Percentiles rank a stretch among this genome's conserved stretches.
phyloP scores from a whole-genome alignment of 2,888 invertebrate genomes.

The Acanthoscelides obtectus region DNA sequence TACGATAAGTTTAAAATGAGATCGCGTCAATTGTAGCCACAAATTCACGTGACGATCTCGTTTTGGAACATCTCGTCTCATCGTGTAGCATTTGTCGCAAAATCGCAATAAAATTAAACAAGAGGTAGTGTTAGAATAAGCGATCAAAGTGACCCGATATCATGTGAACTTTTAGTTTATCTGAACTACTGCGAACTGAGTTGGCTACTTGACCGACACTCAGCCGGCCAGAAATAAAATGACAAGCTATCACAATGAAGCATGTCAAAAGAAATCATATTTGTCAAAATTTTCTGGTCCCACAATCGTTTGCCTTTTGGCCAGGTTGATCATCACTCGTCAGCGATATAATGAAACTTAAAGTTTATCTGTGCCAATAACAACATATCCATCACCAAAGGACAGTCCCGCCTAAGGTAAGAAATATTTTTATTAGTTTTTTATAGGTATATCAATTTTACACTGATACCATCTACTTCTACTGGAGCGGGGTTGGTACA shows the following conservation, averaged over 20 bases:
- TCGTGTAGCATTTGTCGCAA: too few relatives aligned
- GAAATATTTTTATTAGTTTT: too few relatives aligned
- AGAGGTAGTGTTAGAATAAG: too few relatives aligned
- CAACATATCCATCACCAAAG: background rate
- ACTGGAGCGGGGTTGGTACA: too few relatives aligned
- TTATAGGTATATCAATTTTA: too few relatives aligned
- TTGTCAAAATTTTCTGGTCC: conserved; percentile 7
- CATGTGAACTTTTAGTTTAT: background rate
- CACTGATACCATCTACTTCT: too few relatives aligned
- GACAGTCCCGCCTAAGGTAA: conserved; percentile 11
- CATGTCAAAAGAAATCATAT: background rate
- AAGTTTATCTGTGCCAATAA: background rate
- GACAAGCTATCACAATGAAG: background rate
- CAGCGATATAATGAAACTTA: background rate
- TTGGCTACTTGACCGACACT: background rate
- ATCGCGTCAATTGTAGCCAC: too few relatives aligned
- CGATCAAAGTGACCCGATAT: too few relatives aligned
- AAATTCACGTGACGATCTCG: too few relatives aligned
- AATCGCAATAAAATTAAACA: too few relatives aligned
- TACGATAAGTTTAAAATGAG: too few relatives aligned
- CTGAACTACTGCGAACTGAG: background rate
- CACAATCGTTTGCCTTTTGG: conserved; percentile 1
- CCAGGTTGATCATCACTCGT: background rate
- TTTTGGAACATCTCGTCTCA: too few relatives aligned
- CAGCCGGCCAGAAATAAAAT: background rate